Percentiles rank a stretch among this genome's conserved stretches.
Evolutionary conservation across 2,888 invertebrate species (phyloP).

Genomic region (Cenopis cana): DNA sequence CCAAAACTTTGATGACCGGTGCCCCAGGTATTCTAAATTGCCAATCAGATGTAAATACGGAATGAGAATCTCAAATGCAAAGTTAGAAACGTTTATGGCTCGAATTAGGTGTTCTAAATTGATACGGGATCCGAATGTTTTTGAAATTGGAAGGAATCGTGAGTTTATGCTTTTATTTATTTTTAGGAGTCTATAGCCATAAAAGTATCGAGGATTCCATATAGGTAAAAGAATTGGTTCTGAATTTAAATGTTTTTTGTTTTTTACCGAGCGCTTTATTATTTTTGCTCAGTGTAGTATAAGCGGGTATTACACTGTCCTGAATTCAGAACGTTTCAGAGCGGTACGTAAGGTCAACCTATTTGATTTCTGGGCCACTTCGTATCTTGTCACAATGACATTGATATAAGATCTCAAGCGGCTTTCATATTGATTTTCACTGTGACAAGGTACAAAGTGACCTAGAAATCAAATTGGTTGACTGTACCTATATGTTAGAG

Average conservation of each 20-base stretch:
- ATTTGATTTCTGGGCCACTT: too few relatives aligned
- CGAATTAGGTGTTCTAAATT: slow-evolving; percentile 60
- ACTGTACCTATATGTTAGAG: too few relatives aligned
- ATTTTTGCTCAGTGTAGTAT: neutral
- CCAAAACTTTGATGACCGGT: slow-evolving; percentile 66
- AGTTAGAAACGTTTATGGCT: slow-evolving; percentile 56
- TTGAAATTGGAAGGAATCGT: slow-evolving; percentile 50
- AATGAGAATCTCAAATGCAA: slow-evolving; percentile 57
- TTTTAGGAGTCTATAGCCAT: slow-evolving; percentile 17
- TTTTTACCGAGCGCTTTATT: neutral
- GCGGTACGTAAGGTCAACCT: too few relatives aligned
- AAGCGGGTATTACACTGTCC: too few relatives aligned
- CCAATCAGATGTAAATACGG: slow-evolving; percentile 56
- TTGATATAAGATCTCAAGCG: too few relatives aligned
- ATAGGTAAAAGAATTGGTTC: neutral
- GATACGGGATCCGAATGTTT: slow-evolving; percentile 50
- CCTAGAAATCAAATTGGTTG: too few relatives aligned
- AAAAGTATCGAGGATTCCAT: neutral
- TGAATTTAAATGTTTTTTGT: neutral
- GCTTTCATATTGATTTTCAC: too few relatives aligned
- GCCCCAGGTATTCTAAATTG: slow-evolving; percentile 51
- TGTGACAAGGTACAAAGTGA: too few relatives aligned
- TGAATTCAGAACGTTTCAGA: too few relatives aligned
- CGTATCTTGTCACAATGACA: too few relatives aligned
- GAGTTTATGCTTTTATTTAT: slow-evolving; percentile 29